Percentiles rank a stretch among this genome's conserved stretches.
Evolutionary conservation across 2,888 invertebrate genomes (phyloP).

Genomic region (Adela reaumurella): DNA sequence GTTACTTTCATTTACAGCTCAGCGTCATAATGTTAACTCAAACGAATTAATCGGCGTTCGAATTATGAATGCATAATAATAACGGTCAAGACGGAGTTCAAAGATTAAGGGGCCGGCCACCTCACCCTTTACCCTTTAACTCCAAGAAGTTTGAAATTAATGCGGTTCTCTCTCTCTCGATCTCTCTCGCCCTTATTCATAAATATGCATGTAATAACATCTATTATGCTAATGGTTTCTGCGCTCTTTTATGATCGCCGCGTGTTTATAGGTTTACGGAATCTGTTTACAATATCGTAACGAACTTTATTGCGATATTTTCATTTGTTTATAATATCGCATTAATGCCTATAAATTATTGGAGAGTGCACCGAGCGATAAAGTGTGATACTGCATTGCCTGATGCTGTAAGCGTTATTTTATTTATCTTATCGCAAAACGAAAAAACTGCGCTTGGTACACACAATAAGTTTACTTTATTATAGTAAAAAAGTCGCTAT

Average conservation of each 20-base stretch:
- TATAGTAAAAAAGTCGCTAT: too few species aligned
- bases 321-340: too few species aligned
- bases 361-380: too few species aligned
- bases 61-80: constrained; percentile 57
- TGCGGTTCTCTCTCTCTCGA: too few species aligned
- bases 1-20: neutral
- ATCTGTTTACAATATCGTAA: neutral
- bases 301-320: neutral
- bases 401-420: too few species aligned
- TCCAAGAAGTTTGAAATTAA: constrained; percentile 43
- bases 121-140: constrained; percentile 32
- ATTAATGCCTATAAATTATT: too few species aligned
- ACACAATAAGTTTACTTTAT: too few species aligned
- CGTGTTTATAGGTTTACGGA: neutral
- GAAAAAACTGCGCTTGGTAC: too few species aligned
- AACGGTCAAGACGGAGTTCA: constrained; percentile 58
- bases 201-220: neutral
- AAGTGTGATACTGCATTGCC: too few species aligned
- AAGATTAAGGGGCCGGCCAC: constrained; percentile 53
- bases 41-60: constrained; percentile 52
- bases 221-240: neutral
- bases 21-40: constrained; percentile 11
- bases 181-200: neutral
- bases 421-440: too few species aligned
- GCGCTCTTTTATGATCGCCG: neutral